These are phyloP conservation scores for Hartigia nigra DNA, from an alignment of 2,888 invertebrate species.

Conservation along the genomic window DNA sequence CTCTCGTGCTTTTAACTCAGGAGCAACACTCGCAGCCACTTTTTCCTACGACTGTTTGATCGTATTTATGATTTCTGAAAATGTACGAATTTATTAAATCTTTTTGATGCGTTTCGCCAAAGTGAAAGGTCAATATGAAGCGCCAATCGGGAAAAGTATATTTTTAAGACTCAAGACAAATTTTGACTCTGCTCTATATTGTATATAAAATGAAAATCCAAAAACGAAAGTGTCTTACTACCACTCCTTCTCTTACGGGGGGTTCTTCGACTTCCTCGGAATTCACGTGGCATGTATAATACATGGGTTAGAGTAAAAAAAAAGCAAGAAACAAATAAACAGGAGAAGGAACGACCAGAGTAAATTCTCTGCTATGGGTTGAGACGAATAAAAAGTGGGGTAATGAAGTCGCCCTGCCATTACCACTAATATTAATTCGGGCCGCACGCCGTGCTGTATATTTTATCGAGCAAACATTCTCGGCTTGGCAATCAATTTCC, in stretches of 20 bases:
- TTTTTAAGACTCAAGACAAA: not conserved
- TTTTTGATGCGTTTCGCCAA: not conserved
- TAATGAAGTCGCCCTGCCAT: slow-evolving; percentile 8
- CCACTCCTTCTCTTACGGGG: not conserved
- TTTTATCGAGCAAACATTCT: slow-evolving; percentile 4
- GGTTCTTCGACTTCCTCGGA: not conserved
- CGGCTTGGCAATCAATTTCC: not conserved
- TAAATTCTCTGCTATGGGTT: not conserved
- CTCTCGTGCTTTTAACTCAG: not conserved
- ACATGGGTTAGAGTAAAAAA: not conserved
- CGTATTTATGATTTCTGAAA: not conserved
- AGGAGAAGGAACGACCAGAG: not conserved
- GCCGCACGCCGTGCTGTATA: slow-evolving; percentile 2
- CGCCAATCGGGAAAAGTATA: too few species aligned
- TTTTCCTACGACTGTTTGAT: not conserved
- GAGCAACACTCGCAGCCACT: not conserved
- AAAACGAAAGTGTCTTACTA: not conserved
- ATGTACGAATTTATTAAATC: not conserved
- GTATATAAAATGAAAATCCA: not conserved
- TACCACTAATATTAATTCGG: slow-evolving; percentile 7
- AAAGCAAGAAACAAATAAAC: not conserved
- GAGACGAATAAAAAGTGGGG: slow-evolving; percentile 3
- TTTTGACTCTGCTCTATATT: too few species aligned
- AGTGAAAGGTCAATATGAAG: too few species aligned
- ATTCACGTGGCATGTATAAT: not conserved